Conservation (phyloP, 2,113 vertebrate species). For the Crotalus horridus region DNA sequence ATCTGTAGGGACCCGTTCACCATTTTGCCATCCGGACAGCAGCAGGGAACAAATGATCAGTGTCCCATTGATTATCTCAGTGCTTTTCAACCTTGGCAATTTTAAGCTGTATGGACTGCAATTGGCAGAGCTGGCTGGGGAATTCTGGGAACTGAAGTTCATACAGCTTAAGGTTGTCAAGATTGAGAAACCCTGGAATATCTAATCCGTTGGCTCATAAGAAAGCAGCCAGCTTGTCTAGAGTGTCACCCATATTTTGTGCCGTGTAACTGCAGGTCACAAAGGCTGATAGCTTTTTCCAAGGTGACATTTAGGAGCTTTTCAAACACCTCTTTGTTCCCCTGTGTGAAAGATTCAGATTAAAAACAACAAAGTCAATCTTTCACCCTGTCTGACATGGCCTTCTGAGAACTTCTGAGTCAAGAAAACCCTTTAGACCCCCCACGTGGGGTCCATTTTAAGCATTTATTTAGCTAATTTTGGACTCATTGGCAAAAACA, state of each 20-base stretch:
- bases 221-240: background rate
- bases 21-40: background rate
- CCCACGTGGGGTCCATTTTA: conserved; percentile 4
- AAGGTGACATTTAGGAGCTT: conserved; percentile 50
- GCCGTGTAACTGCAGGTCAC: background rate
- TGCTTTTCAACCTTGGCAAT: background rate
- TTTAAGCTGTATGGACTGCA: background rate
- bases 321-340: conserved; percentile 28
- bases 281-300: background rate
- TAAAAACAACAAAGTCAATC: conserved; percentile 28
- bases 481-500: conserved; percentile 37
- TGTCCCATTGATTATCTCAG: background rate
- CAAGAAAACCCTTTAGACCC: conserved; percentile 9
- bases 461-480: conserved; percentile 47
- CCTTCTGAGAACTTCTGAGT: conserved; percentile 23
- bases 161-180: background rate
- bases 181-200: background rate
- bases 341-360: conserved; percentile 36
- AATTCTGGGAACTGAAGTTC: background rate
- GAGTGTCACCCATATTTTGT: background rate
- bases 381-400: background rate
- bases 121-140: background rate
- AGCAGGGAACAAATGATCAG: background rate
- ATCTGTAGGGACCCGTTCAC: background rate
- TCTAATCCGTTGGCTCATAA: background rate